Evolutionary conservation across 2,797 vertebrate genomes (phyloP).

Genomic region (Trachurus trachurus): DNA sequence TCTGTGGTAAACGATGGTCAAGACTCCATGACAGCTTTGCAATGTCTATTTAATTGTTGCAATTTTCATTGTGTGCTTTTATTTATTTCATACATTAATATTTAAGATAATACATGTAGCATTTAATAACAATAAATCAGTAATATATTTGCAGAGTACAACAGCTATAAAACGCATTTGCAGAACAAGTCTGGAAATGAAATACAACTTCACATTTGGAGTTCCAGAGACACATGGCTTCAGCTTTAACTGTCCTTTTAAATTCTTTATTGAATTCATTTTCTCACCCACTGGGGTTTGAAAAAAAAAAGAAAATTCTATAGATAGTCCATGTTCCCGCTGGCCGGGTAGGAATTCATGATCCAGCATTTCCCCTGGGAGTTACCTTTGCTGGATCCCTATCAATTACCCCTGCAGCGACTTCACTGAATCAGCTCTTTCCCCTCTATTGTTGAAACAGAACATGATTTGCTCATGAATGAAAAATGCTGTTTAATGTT

Average conservation of each 20-base stretch:
- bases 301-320: conserved; percentile 43
- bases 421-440: conserved; percentile 85
- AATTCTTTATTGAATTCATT: conserved; percentile 74
- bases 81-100: conserved; percentile 11
- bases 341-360: conserved; percentile 78
- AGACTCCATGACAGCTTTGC: conserved; percentile 8
- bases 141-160: conserved; percentile 1
- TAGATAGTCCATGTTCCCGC: conserved; percentile 71
- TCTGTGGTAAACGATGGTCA: conserved; percentile 19
- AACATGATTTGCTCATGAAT: conserved; percentile 85
- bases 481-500: conserved; percentile 87
- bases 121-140: conserved; percentile 22
- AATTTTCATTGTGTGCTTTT: background rate
- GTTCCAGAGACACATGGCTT: conserved; percentile 45
- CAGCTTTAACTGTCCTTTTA: conserved; percentile 65
- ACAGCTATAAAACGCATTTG: background rate
- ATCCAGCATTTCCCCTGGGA: conserved; percentile 79
- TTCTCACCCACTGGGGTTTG: conserved; percentile 60
- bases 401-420: conserved; percentile 85
- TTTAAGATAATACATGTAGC: background rate
- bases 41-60: conserved; percentile 2
- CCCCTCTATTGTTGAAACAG: conserved; percentile 81
- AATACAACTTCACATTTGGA: conserved; percentile 36
- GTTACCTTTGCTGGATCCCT: conserved; percentile 81
- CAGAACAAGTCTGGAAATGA: conserved; percentile 18